A percentile compares a stretch with the other conserved stretches of the same genome.
phyloP scores from a whole-genome alignment of 2,797 vertebrate genomes.

The Centropyge bicolor region DNA sequence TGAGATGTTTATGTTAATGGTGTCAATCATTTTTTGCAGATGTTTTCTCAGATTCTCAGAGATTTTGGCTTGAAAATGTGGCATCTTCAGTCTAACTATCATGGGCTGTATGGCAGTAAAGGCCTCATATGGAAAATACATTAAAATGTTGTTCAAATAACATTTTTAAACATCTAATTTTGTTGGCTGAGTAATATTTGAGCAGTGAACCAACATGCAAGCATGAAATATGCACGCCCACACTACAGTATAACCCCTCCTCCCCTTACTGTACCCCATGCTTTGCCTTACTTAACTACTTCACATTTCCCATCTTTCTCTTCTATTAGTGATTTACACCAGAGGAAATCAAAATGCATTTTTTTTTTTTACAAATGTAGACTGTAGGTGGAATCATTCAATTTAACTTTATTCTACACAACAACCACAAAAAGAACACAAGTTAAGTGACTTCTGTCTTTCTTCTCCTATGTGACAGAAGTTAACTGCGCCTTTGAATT shows the following conservation, averaged over 20 bases:
- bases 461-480: no score
- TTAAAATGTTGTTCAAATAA: background rate
- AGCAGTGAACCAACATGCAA: background rate
- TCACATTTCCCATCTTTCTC: background rate
- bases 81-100: background rate
- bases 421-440: background rate
- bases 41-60: conserved; percentile 7
- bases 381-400: background rate
- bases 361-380: background rate
- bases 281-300: background rate
- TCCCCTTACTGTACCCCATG: background rate
- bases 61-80: background rate
- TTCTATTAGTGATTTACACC: background rate
- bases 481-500: conserved; percentile 8
- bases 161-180: background rate
- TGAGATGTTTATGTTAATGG: background rate
- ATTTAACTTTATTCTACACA: background rate
- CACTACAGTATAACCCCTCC: background rate
- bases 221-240: background rate
- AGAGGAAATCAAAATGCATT: background rate
- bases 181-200: background rate
- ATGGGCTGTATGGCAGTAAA: background rate
- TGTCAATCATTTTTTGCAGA: background rate
- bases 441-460: background rate
- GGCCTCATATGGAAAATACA: background rate